A percentile compares a stretch with the other conserved stretches of the same genome.
Conservation (phyloP, 2,113 vertebrate genomes). For the Sclerurus mexicanus region DNA sequence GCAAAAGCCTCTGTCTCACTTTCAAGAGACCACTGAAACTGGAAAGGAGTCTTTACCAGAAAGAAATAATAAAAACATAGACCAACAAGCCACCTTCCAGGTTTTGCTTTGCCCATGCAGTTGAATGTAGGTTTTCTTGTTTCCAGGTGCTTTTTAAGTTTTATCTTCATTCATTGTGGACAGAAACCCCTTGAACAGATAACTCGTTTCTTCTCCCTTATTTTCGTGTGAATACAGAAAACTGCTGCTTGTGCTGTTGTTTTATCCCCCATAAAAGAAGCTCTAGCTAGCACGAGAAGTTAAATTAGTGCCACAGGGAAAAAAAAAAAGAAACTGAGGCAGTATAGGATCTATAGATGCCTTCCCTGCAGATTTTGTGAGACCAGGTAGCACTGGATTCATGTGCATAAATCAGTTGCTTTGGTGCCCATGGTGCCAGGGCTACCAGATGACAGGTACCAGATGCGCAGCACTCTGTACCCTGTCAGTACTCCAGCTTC, state of each 20-base stretch:
- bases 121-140: neutral
- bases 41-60: neutral
- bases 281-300: neutral
- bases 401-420: neutral
- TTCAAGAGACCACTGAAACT: neutral
- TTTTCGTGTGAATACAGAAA: neutral
- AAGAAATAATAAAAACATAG: too few relatives aligned
- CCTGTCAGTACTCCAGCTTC: neutral
- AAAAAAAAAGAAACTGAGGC: neutral
- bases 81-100: neutral
- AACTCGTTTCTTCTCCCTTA: neutral
- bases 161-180: neutral
- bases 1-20: neutral
- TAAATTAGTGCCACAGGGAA: neutral
- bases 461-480: fast-evolving
- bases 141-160: neutral
- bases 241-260: neutral
- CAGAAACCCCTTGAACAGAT: neutral
- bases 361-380: neutral
- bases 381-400: neutral
- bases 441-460: too few relatives aligned
- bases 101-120: neutral
- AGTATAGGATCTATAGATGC: neutral
- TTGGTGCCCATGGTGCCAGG: neutral
- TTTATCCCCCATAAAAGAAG: neutral